A percentile compares a stretch with the other conserved stretches of the same genome.
phyloP scores from a whole-genome alignment of 2,113 vertebrate species.

The Leucopternis melanops region DNA sequence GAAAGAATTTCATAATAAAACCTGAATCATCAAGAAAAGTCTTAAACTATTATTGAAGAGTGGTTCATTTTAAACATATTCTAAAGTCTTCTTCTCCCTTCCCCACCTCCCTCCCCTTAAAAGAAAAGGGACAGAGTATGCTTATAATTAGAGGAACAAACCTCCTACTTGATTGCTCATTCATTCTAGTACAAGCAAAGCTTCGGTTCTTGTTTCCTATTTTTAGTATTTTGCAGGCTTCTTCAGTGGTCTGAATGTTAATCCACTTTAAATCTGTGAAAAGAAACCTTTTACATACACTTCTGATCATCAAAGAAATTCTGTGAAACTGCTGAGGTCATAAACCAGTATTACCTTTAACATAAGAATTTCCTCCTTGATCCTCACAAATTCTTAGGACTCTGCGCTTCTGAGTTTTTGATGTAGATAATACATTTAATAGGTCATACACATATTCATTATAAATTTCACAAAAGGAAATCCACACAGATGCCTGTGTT shows the following conservation, averaged over 20 bases:
- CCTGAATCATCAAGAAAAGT: background rate
- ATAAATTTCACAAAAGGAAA: constrained; percentile 88
- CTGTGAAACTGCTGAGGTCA: background rate
- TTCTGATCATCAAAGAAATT: background rate
- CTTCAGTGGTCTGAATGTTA: constrained; percentile 75
- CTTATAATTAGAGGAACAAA: constrained; percentile 25
- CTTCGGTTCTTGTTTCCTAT: constrained; percentile 87
- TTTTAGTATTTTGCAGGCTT: constrained; percentile 79
- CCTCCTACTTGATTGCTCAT: constrained; percentile 90
- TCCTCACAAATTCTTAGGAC: constrained; percentile 83
- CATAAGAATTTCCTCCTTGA: constrained; percentile 79
- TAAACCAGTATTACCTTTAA: constrained; percentile 72
- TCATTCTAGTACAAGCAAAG: constrained; percentile 85
- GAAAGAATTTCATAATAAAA: background rate
- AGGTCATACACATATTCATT: constrained; percentile 87
- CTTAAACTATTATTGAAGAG: background rate
- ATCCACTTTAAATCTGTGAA: constrained; percentile 84
- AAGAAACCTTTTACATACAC: background rate
- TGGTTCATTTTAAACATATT: background rate
- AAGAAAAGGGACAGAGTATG: background rate
- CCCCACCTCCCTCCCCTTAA: background rate
- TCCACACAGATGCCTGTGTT: constrained; percentile 78
- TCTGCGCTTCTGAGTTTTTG: constrained; percentile 75
- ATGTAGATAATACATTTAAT: constrained; percentile 60
- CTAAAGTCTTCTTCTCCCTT: background rate